Evolutionary conservation across 1,140 invertebrate species (phyloP), one percentile per base, ranked within the genome.

Genomic region (Drosophila subpulchrella): DNA sequence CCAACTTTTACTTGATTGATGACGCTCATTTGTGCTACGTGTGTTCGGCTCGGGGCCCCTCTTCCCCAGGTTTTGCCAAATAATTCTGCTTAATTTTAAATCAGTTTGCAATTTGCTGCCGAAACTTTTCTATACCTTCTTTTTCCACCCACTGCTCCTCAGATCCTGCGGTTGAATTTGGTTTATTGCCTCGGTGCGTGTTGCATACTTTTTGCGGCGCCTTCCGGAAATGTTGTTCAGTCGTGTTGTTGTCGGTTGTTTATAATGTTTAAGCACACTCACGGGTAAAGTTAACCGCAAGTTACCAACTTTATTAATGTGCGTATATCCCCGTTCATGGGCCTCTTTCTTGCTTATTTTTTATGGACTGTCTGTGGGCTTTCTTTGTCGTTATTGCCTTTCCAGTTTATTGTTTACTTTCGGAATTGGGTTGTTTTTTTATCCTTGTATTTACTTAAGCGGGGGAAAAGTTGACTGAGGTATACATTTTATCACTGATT

Each of bases 41-140:
- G 57, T 56, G 58, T 57, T 66, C 48, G 56, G 41, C 30, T 15
- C 46, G 10, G 57, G 38, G 50, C 48, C 48, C 13, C 50, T 58
- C 36, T 6, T 57, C n/a, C 27, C 38, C 68, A 58, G 68, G 36
- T 68, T 61, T 63, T 84, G 75, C 68, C 68, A 75, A 89, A 84
- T 89, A 83, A 90, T 89, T 89, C 80, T 83, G 85, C 77, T 90
- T 89, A 89, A 89, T 89, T 89, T 89, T 89, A 89, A 89, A 89
- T 89, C 84, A 89, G 84, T 89, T 89, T 89, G 77, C 85, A 88
- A 89, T 89, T 89, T 89, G 70, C 67, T 66, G 47, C 55, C 50
- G 17, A 55, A 79, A 78, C 57, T 77, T 80, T 79, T 68, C 47
- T 20, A 24, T 39, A 50, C 12, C 44, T 27, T 7, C 27, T 2